Evolutionary conservation across 1,140 invertebrate genomes (phyloP).

Genomic region (Drosophila mauritiana): DNA sequence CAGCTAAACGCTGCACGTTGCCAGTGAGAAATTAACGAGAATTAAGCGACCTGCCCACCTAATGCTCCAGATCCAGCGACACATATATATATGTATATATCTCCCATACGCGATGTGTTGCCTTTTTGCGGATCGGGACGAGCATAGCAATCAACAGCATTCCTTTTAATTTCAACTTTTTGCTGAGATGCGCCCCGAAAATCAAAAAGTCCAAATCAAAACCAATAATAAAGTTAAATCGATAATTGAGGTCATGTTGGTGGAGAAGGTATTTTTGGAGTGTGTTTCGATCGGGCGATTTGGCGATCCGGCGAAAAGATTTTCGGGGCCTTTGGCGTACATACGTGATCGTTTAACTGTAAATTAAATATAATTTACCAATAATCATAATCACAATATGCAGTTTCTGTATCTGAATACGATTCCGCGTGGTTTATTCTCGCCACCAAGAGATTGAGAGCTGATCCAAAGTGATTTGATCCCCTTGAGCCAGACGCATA

Average conservation of each 20-base stretch:
- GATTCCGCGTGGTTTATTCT: constrained; percentile 18
- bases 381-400: constrained; percentile 83
- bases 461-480: constrained; percentile 63
- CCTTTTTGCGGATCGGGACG: constrained; percentile 9
- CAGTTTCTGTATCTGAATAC: constrained; percentile 48
- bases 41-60: constrained; percentile 72
- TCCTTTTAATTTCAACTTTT: constrained; percentile 79
- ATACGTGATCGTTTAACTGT: constrained; percentile 85
- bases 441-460: constrained; percentile 43
- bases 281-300: constrained; percentile 10
- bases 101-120: constrained; percentile 6
- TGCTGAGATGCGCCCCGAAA: constrained; percentile 47
- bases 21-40: constrained; percentile 76
- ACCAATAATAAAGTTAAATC: constrained; percentile 85
- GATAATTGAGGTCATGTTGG: constrained; percentile 83
- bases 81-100: constrained; percentile 16
- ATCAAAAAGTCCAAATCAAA: constrained; percentile 79
- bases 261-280: constrained; percentile 42
- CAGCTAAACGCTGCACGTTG: constrained; percentile 80
- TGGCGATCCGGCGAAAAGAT: constrained; percentile 17
- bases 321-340: constrained; percentile 48
- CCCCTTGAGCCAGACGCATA: constrained; percentile 75
- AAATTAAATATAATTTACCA: constrained; percentile 85
- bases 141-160: constrained; percentile 77
- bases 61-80: constrained; percentile 53